Base-by-base conservation (phyloP, 1,140 invertebrate species). In the Aphidius gifuensis region DNA sequence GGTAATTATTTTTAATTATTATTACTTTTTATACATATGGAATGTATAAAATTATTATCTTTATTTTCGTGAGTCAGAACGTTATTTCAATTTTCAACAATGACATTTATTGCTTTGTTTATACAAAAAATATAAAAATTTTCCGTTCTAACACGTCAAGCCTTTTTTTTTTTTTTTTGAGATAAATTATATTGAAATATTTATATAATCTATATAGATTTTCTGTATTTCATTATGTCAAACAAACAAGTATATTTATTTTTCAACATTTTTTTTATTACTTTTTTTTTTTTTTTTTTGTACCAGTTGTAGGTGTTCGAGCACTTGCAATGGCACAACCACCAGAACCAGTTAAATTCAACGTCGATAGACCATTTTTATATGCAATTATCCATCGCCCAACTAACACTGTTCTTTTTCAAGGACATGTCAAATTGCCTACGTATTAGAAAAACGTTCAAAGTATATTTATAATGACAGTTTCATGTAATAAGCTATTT, bases 1-100 rank as follows among this genome's bases (percentile, higher is more conserved):
- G 76, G 79, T 77, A 72, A 72, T 60, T 65, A 60, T 65, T 38
- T 46, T 21, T 43, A 46, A 61, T 32, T 11, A 43, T 21, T 55
- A 3, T 6, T 6, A 16, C 8, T 58, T 32, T 38, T 58, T 5
- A 53, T 38, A 39, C 48, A 59, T 46, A 43, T 32, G n/a, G n/a
- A n/a, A 7, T 44, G 7, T 11, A 44, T 8, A 44, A 2, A 11
- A 0, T 44, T 2, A 8, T 8, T 2, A 7, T 11, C 1, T 8
- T 44, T 44, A 6, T 55, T 49, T 56, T 32, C 21, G 49, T 38
- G 21, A 32, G 23, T 62, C 45, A 45, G 43, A 44, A 32, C 44
- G 40, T 7, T 53, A 9, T 21, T 39, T 2, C 16, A 7, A 46
- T 47, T 21, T 39, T 2, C 16, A 7, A 46, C 55, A 62, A 32